Evolutionary conservation across 1,140 invertebrate species (phyloP), one percentile per base, ranked within the genome.

Genomic region (Zaprionus lachaisei): DNA sequence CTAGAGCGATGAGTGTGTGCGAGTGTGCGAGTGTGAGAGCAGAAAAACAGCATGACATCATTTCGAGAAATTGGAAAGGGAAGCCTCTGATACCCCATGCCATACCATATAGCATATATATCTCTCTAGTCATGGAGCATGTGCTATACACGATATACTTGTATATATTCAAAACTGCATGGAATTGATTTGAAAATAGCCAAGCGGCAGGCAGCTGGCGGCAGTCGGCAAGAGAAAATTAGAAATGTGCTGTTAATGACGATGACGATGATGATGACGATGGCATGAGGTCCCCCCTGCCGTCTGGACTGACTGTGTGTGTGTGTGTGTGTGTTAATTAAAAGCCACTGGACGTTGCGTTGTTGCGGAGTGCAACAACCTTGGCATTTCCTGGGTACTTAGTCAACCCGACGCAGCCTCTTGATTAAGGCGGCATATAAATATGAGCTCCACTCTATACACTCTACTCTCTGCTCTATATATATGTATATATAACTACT

Each of bases 371-470:
- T 83, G 83, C 84, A 89, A 89, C 81, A 89, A 89, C 84, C 85
- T 89, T 89, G 84, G 81, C 85, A 90, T 87, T 89, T 89, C 84
- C 85, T 89, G 84, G 81, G 79, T 84, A 89, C 85, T 89, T 89
- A 90, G 84, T 89, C 84, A 90, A 80, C 80, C 72, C 80, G 62
- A 24, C 66, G 34, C 71, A 70, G 80, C 47, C 84, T 73, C 85
- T 90, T 84, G 84, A 87, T 89, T 77, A 68, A 80, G 64, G 56
- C 81, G 41, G 58, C 71, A 38, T 64, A 82, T 69, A 54, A 11
- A 62, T 60, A 73, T 68, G 17, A 51, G 47, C 47, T 20, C 17
- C 6, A n/a, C n/a, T 47, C 5, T 47, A 47, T 26, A 28, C 26
- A 7, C 28, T 9, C 31, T 3, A 4, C 9, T 11, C 31, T 11